phyloP scores from a whole-genome alignment of 2,888 invertebrate species.

The Tiphia femorata region DNA sequence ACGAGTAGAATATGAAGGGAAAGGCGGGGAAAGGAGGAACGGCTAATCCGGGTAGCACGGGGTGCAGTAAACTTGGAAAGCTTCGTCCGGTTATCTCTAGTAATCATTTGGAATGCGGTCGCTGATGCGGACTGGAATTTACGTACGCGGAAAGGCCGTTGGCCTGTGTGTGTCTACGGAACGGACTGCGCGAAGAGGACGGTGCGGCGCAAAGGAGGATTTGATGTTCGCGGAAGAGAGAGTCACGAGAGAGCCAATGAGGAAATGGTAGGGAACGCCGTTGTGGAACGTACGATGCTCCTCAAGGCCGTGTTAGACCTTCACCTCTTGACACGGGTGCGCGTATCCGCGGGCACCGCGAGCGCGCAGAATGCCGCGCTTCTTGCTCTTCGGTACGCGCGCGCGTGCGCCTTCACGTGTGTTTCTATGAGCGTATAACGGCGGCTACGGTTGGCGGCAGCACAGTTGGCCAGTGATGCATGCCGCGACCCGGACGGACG shows the following conservation, averaged over 20 bases:
- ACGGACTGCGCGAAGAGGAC: too few species aligned
- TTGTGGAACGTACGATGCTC: slow-evolving; percentile 44
- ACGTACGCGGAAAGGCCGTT: neutral
- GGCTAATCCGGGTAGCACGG: too few species aligned
- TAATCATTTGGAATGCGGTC: too few species aligned
- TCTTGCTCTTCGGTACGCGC: slow-evolving; percentile 19
- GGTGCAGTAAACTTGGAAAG: too few species aligned
- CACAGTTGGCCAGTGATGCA: slow-evolving; percentile 47
- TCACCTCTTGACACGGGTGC: slow-evolving; percentile 60
- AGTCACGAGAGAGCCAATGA: slow-evolving; percentile 37
- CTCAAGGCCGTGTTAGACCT: slow-evolving; percentile 61
- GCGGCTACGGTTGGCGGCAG: too few species aligned
- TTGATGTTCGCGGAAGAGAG: slow-evolving; percentile 40
- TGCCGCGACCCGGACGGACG: slow-evolving; percentile 34
- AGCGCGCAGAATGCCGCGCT: slow-evolving; percentile 36
- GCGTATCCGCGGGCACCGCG: slow-evolving; percentile 38
- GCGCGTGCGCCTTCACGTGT: too few species aligned
- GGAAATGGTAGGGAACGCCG: slow-evolving; percentile 41
- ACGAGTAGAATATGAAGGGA: too few species aligned
- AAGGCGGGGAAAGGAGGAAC: too few species aligned
- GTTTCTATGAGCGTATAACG: too few species aligned
- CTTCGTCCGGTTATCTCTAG: too few species aligned
- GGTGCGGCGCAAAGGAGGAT: slow-evolving; percentile 14
- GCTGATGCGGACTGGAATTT: neutral
- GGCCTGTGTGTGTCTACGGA: slow-evolving; percentile 15